phyloP scores from a whole-genome alignment of 2,113 vertebrate species.

The Sapajus apella region DNA sequence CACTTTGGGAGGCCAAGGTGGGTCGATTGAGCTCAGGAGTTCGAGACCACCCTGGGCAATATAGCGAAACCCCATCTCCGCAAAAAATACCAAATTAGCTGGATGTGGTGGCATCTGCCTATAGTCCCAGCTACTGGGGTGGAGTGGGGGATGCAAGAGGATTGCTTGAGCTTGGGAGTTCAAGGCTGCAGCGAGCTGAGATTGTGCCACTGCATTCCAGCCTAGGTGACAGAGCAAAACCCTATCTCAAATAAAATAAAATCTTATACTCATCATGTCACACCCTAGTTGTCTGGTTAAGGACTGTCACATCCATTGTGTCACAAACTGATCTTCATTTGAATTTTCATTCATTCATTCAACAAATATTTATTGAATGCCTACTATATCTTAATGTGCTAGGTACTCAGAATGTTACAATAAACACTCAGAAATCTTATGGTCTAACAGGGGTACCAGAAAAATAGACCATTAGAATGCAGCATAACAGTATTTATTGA shows the following conservation, averaged over 20 bases:
- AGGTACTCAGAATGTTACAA: neutral
- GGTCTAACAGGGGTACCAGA: neutral
- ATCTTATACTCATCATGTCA: neutral
- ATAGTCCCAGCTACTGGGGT: no score
- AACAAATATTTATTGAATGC: neutral
- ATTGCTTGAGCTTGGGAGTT: no score
- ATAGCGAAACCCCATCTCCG: no score
- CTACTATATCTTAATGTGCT: neutral
- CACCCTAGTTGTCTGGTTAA: neutral
- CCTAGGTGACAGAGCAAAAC: no score
- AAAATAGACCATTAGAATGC: neutral
- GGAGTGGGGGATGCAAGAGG: no score
- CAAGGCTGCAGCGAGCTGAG: no score
- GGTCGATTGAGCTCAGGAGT: no score
- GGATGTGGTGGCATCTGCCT: no score
- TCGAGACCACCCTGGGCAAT: no score
- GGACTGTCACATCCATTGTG: neutral
- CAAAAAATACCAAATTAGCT: no score
- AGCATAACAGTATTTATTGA: neutral
- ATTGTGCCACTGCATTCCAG: no score
- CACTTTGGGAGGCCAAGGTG: no score
- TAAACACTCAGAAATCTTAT: neutral
- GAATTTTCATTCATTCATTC: neutral
- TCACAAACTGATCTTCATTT: neutral
- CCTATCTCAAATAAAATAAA: neutral